A percentile compares a stretch with the other conserved stretches of the same genome.
Conservation (phyloP, 2,797 vertebrate genomes). For the Lacerta agilis region DNA sequence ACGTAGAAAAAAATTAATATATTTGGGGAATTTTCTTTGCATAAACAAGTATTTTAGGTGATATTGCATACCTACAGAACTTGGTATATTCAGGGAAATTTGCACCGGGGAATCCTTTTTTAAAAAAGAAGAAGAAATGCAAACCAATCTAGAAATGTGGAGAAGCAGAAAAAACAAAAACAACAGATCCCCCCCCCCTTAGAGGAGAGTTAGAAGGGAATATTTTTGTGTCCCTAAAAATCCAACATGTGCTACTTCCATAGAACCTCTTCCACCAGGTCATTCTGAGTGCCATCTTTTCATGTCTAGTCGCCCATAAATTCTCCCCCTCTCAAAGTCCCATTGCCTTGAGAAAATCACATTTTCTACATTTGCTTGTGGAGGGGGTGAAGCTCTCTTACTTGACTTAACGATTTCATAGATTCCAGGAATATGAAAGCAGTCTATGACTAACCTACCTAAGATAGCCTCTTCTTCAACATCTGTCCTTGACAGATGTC, state of each 20-base stretch:
- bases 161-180: not conserved
- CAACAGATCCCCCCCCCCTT: no score
- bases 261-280: not conserved
- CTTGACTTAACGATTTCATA: not conserved
- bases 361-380: not conserved
- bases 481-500: slow-evolving; percentile 3
- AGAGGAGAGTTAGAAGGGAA: not conserved
- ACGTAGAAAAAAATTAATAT: no score
- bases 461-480: not conserved
- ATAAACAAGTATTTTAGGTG: no score
- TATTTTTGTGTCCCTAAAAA: not conserved
- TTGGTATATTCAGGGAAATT: no score
- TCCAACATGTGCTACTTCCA: not conserved
- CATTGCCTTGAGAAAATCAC: not conserved
- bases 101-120: no score
- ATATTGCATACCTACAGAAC: no score
- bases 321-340: not conserved
- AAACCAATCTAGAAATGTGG: no score
- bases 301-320: not conserved
- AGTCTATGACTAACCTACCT: not conserved
- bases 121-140: no score
- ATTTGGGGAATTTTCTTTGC: not conserved
- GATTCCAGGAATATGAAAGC: not conserved
- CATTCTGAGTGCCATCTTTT: not conserved
- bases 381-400: not conserved